These are phyloP conservation scores for Pitangus sulphuratus DNA, from an alignment of 2,797 vertebrate genomes.

Conservation along the genomic window DNA sequence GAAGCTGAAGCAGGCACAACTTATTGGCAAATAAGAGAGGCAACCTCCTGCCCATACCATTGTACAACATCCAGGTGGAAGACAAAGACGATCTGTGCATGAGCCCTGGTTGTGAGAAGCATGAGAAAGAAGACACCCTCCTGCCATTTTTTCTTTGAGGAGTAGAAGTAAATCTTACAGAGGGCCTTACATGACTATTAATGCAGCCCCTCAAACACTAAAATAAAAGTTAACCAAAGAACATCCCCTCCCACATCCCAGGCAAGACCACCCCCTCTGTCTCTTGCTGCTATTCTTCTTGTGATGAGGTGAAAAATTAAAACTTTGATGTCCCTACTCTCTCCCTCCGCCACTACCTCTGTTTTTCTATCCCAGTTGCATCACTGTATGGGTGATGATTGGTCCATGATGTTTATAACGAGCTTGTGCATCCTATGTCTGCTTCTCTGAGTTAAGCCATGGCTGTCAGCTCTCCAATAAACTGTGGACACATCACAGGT, in stretches of 20 bases:
- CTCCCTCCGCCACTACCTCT: not conserved
- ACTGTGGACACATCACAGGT: not conserved
- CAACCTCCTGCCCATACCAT: not conserved
- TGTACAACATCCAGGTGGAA: not conserved
- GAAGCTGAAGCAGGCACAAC: slow-evolving; percentile 31
- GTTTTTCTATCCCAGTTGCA: not conserved
- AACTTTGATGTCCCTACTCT: not conserved
- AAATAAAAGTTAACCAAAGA: not conserved
- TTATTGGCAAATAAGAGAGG: slow-evolving; percentile 17
- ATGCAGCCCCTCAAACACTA: not conserved
- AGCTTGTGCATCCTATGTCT: not conserved
- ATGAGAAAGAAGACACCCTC: not conserved
- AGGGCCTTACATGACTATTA: not conserved
- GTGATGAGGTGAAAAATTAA: not conserved
- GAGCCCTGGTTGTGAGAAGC: not conserved
- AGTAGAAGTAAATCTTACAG: not conserved
- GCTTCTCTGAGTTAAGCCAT: not conserved
- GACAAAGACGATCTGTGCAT: not conserved
- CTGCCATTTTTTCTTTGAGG: not conserved
- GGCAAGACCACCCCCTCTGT: not conserved
- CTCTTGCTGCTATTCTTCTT: not conserved
- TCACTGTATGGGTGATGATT: not conserved
- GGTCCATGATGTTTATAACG: not conserved
- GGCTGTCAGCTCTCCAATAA: not conserved
- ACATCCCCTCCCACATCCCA: not conserved